These are phyloP conservation scores for Parnassius apollo DNA, from an alignment of 2,888 invertebrate species.

Conservation along the genomic window DNA sequence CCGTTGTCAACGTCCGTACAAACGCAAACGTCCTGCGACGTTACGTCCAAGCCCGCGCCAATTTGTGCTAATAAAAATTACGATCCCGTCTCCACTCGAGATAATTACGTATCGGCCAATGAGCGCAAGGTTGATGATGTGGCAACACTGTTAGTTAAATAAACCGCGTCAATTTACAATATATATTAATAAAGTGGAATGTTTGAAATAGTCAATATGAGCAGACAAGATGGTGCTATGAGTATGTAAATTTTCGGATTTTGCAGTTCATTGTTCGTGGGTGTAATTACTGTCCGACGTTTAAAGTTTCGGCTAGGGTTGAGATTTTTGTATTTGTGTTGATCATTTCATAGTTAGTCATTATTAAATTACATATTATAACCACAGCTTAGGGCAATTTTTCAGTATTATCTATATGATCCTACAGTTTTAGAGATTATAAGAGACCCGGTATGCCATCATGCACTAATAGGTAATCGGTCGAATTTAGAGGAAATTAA, in stretches of 20 bases:
- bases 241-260: slow-evolving; percentile 26
- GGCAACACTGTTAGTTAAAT: slow-evolving; percentile 12
- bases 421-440: too few relatives aligned
- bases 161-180: slow-evolving; percentile 13
- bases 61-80: slow-evolving; percentile 56
- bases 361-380: neutral
- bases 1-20: slow-evolving; percentile 25
- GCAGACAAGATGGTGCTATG: slow-evolving; percentile 19
- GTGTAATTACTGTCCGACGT: slow-evolving; percentile 27
- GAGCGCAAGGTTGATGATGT: slow-evolving; percentile 28
- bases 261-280: slow-evolving; percentile 30
- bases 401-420: too few relatives aligned
- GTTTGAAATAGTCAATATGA: neutral
- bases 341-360: neutral
- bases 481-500: too few relatives aligned
- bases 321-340: neutral
- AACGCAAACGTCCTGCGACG: slow-evolving; percentile 42
- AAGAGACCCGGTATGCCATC: too few relatives aligned
- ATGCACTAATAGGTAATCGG: too few relatives aligned
- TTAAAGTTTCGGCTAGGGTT: slow-evolving; percentile 23
- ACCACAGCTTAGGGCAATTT: too few relatives aligned
- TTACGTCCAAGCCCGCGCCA: slow-evolving; percentile 45
- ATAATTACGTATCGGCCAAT: slow-evolving; percentile 38
- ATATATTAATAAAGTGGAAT: slow-evolving; percentile 4
- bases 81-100: slow-evolving; percentile 52